Evolutionary conservation across 2,888 invertebrate species (phyloP).

Genomic region (Apeira syringaria): DNA sequence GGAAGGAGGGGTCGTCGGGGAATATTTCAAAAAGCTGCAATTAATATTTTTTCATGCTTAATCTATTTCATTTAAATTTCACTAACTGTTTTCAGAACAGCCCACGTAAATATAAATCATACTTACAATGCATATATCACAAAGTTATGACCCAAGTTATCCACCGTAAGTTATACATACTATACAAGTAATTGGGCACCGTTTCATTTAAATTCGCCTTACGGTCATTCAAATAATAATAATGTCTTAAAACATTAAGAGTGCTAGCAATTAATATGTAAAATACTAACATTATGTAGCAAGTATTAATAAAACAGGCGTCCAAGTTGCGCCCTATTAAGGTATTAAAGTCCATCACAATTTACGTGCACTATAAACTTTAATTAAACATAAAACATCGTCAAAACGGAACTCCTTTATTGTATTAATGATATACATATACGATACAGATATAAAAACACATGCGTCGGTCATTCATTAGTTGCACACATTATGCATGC

Average conservation of each 20-base stretch:
- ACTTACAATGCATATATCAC: too few relatives aligned
- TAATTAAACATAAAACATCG: conserved; percentile 33
- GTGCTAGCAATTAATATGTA: conserved; percentile 20
- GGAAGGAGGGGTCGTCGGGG: too few relatives aligned
- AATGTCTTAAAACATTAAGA: conserved; percentile 1
- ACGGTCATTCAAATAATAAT: not conserved
- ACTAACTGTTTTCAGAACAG: too few relatives aligned
- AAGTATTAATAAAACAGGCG: conserved; percentile 9
- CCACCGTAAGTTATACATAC: too few relatives aligned
- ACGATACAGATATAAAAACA: conserved; percentile 30
- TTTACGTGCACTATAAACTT: conserved; percentile 28
- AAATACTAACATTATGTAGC: conserved; percentile 13
- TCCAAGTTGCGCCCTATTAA: conserved; percentile 15
- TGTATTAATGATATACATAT: conserved; percentile 32
- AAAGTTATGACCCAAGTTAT: too few relatives aligned
- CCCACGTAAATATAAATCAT: too few relatives aligned
- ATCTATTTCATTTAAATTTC: too few relatives aligned
- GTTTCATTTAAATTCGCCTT: too few relatives aligned
- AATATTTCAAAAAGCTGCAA: too few relatives aligned
- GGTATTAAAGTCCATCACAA: conserved; percentile 21
- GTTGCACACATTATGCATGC: conserved; percentile 45
- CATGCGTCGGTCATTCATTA: conserved; percentile 33
- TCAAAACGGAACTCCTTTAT: conserved; percentile 31
- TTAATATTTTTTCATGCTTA: too few relatives aligned
- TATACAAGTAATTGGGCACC: too few relatives aligned